phyloP scores from a whole-genome alignment of 2,113 vertebrate species.

The Myiozetetes cayanensis region DNA sequence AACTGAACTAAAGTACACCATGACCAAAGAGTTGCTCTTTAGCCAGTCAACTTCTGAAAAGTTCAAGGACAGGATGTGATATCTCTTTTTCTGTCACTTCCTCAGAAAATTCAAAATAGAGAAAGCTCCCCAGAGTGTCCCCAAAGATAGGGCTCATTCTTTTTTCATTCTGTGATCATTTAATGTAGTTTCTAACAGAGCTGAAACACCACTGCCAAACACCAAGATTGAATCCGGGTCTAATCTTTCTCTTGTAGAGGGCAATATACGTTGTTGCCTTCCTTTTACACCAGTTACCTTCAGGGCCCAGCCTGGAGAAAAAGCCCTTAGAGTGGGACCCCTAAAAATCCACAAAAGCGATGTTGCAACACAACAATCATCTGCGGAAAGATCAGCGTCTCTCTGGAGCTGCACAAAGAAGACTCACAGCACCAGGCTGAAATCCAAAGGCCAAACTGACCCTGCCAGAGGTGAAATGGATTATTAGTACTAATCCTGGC shows the following conservation, averaged over 20 bases:
- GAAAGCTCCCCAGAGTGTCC: background rate
- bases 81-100: background rate
- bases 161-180: background rate
- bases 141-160: fast-evolving
- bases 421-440: background rate
- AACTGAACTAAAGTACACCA: background rate
- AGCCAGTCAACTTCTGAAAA: background rate
- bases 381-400: background rate
- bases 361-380: background rate
- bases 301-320: background rate
- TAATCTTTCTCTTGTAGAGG: background rate
- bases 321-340: background rate
- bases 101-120: background rate
- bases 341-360: background rate
- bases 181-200: background rate
- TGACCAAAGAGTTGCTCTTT: background rate
- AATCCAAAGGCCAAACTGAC: constrained; percentile 6
- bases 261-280: background rate
- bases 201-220: background rate
- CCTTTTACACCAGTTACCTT: background rate
- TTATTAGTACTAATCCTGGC: background rate
- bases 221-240: background rate
- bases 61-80: background rate
- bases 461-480: background rate
- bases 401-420: background rate